These are phyloP conservation scores for Hiodon tergisus DNA, from an alignment of 2,113 vertebrate genomes.

Conservation along the genomic window DNA sequence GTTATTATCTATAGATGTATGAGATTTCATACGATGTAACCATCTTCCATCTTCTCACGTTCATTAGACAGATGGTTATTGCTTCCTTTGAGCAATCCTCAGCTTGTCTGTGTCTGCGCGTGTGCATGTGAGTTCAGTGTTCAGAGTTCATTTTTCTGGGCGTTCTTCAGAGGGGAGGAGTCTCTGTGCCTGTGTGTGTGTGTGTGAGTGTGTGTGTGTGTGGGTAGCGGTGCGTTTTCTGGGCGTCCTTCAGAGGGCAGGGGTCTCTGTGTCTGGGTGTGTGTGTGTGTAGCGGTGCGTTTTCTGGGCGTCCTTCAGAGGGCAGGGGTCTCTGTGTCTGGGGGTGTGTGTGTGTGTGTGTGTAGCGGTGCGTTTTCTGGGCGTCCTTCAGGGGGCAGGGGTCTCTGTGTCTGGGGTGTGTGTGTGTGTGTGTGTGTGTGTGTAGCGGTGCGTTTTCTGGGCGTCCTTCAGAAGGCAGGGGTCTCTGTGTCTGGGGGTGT, in stretches of 20 bases:
- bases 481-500: constrained; percentile 27
- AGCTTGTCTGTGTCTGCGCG: constrained; percentile 9
- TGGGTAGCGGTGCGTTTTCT: too few relatives aligned
- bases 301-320: constrained; percentile 52
- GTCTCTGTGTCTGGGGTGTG: not conserved
- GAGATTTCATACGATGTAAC: constrained; percentile 47
- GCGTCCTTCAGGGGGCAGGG: too few relatives aligned
- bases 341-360: constrained; percentile 30
- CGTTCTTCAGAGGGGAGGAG: too few relatives aligned
- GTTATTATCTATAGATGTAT: constrained; percentile 31
- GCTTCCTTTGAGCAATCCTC: constrained; percentile 61
- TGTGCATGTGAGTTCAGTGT: not conserved
- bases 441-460: too few relatives aligned
- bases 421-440: too few relatives aligned
- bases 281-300: constrained; percentile 42
- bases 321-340: constrained; percentile 51
- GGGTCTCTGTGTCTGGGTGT: too few relatives aligned
- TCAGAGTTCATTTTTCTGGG: too few relatives aligned
- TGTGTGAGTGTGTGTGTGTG: constrained; percentile 25
- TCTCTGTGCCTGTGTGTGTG: constrained; percentile 26
- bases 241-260: too few relatives aligned
- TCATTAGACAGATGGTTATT: constrained; percentile 63
- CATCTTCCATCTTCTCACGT: constrained; percentile 26
- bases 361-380: too few relatives aligned
- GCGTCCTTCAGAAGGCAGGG: too few relatives aligned